phyloP scores from a whole-genome alignment of 2,113 vertebrate genomes.

The Gymnogyps californianus region DNA sequence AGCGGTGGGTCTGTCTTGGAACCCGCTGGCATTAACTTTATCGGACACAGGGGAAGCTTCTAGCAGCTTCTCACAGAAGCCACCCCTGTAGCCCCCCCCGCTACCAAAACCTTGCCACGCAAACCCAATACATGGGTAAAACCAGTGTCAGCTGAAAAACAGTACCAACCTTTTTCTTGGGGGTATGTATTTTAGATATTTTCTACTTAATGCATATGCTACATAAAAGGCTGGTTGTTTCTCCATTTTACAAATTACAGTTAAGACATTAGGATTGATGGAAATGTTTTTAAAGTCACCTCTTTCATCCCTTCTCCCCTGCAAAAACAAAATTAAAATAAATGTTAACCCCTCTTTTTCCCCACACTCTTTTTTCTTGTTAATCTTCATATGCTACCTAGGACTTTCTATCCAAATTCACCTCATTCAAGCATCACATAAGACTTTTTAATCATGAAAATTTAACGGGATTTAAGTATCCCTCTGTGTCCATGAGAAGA shows the following conservation, averaged over 20 bases:
- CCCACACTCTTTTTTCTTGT: background rate
- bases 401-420: background rate
- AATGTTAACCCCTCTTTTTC: background rate
- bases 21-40: too few relatives aligned
- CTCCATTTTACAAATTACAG: background rate
- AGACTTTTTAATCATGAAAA: background rate
- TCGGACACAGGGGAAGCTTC: too few relatives aligned
- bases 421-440: background rate
- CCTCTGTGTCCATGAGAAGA: background rate
- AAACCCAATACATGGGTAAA: background rate
- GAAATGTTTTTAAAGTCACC: background rate
- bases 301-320: background rate
- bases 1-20: too few relatives aligned
- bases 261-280: background rate
- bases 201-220: background rate
- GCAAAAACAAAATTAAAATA: background rate
- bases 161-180: background rate
- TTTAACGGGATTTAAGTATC: background rate
- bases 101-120: too few relatives aligned
- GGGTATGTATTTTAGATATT: background rate
- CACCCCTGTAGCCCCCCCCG: too few relatives aligned
- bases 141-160: background rate
- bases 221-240: background rate
- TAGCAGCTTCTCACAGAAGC: too few relatives aligned
- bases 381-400: background rate